Evolutionary conservation across 2,113 vertebrate species (phyloP).

Genomic region (Bothrops jararaca): DNA sequence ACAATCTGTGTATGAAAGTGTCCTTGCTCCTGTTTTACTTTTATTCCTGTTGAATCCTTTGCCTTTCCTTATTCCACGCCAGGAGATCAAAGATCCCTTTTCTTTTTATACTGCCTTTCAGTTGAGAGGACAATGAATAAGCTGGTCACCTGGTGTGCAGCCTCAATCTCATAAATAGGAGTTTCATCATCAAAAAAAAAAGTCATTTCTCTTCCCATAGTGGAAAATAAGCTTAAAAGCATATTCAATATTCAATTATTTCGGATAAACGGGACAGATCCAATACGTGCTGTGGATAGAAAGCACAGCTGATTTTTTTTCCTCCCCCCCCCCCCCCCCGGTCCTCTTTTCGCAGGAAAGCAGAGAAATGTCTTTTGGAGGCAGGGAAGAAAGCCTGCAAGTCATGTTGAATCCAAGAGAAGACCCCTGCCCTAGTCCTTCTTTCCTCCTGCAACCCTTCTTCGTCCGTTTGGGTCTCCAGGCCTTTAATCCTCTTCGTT

Average conservation of each 20-base stretch:
- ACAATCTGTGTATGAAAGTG: background rate
- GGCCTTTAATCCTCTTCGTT: too few relatives aligned
- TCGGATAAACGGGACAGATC: background rate
- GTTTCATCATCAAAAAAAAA: too few relatives aligned
- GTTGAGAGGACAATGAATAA: background rate
- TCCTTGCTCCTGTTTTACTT: too few relatives aligned
- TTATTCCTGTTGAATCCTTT: background rate
- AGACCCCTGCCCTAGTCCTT: too few relatives aligned
- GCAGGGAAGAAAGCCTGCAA: background rate
- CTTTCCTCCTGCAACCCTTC: too few relatives aligned
- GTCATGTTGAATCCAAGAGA: background rate
- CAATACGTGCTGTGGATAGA: background rate
- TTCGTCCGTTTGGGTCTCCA: too few relatives aligned
- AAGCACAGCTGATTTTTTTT: background rate
- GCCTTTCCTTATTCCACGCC: background rate
- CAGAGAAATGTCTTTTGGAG: background rate
- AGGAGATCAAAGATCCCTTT: background rate
- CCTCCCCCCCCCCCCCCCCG: rapidly evolving
- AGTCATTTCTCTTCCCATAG: background rate
- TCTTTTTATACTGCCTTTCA: background rate
- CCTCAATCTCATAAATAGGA: too few relatives aligned
- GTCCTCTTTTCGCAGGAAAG: background rate
- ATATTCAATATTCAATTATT: background rate
- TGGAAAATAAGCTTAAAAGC: background rate
- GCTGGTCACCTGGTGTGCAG: too few relatives aligned